Percentiles rank a stretch among this genome's conserved stretches.
phyloP scores from a whole-genome alignment of 2,888 invertebrate genomes.

The Lycaena phlaeas region DNA sequence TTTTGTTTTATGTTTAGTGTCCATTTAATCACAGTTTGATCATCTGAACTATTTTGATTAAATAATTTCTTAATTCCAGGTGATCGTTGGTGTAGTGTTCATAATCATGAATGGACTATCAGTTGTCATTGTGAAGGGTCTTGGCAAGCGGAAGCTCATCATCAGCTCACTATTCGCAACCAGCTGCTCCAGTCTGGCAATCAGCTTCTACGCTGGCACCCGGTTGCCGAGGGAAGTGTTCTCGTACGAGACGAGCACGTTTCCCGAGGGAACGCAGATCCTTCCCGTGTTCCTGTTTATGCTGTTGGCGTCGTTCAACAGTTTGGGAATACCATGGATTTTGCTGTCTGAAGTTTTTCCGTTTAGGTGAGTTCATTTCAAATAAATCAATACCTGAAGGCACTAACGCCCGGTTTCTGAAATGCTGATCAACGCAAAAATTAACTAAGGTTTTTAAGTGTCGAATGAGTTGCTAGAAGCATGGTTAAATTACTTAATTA shows the following conservation, averaged over 20 bases:
- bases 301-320: constrained; percentile 45
- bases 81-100: constrained; percentile 42
- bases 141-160: constrained; percentile 54
- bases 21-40: too few species aligned
- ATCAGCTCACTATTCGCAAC: constrained; percentile 42
- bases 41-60: too few species aligned
- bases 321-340: constrained; percentile 69
- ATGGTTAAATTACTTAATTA: too few species aligned
- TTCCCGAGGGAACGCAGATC: constrained; percentile 45
- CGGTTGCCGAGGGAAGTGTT: constrained; percentile 37
- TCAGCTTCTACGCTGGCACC: constrained; percentile 43
- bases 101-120: constrained; percentile 49
- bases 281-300: constrained; percentile 54
- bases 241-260: constrained; percentile 49
- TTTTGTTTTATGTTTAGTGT: too few species aligned
- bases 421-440: too few species aligned
- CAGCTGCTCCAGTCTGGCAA: constrained; percentile 36
- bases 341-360: constrained; percentile 73
- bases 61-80: constrained; percentile 37
- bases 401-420: too few species aligned
- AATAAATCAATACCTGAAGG: too few species aligned
- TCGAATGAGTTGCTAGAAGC: too few species aligned
- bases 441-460: too few species aligned
- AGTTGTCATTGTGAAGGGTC: constrained; percentile 42
- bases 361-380: constrained; percentile 52